Percentiles rank a stretch among this genome's conserved stretches.
phyloP scores from a whole-genome alignment of 2,888 invertebrate species.

The Leucoma salicis region DNA sequence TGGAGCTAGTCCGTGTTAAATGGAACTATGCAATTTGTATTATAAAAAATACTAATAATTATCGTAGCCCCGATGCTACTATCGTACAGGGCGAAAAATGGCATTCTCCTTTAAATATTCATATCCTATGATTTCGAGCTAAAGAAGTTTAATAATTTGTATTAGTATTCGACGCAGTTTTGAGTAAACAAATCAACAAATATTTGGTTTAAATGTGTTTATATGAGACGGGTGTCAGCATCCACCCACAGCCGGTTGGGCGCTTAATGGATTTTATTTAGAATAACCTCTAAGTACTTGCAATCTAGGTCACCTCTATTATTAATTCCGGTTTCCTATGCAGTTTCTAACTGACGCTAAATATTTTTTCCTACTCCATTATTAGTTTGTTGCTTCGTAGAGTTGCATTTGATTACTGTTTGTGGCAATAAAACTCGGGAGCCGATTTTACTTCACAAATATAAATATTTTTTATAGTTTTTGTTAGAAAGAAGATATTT shows the following conservation, averaged over 20 bases:
- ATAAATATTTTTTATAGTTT: background rate
- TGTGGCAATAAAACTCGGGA: conserved; percentile 3
- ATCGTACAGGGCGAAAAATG: too few species aligned
- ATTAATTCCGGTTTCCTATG: conserved; percentile 41
- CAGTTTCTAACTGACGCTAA: conserved; percentile 37
- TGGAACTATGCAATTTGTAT: too few species aligned
- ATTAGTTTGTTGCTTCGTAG: conserved; percentile 1
- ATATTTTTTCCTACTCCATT: background rate
- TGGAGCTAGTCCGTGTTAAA: too few species aligned
- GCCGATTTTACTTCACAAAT: background rate
- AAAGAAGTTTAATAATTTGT: too few species aligned
- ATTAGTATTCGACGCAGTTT: conserved; percentile 27
- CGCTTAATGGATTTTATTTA: conserved; percentile 48
- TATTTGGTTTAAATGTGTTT: conserved; percentile 36
- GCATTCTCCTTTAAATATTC: too few species aligned
- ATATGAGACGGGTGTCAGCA: conserved; percentile 24
- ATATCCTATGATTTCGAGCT: too few species aligned
- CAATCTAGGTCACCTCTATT: conserved; percentile 49
- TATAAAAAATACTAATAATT: too few species aligned
- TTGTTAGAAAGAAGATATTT: too few species aligned
- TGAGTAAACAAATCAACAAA: conserved; percentile 38
- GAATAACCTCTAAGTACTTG: conserved; percentile 32
- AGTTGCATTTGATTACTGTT: conserved; percentile 9
- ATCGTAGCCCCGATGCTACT: too few species aligned
- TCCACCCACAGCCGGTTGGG: conserved; percentile 32